Percentiles rank a stretch among this genome's conserved stretches.
phyloP scores from a whole-genome alignment of 2,797 vertebrate genomes.

The Brachymystax lenok region DNA sequence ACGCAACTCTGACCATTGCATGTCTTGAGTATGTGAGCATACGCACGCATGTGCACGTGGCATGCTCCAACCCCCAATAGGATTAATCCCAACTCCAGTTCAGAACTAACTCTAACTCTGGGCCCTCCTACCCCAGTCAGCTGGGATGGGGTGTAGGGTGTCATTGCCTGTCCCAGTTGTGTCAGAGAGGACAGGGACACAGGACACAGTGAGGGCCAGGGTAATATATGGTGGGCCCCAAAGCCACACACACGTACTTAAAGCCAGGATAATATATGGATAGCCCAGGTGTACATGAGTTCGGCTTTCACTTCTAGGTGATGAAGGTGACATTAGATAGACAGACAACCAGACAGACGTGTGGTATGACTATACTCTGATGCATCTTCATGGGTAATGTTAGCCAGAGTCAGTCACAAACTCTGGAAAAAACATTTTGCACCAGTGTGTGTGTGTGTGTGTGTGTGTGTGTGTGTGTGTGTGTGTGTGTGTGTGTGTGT shows the following conservation, averaged over 20 bases:
- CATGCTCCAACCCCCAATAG: too few species aligned
- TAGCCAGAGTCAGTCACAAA: conserved; percentile 45
- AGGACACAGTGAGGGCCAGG: conserved; percentile 41
- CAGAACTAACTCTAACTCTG: too few species aligned
- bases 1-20: background rate
- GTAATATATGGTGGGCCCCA: conserved; percentile 59
- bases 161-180: conserved; percentile 74
- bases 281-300: background rate
- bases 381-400: conserved; percentile 23
- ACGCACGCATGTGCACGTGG: too few species aligned
- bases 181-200: conserved; percentile 62
- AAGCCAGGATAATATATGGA: conserved; percentile 46
- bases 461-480: background rate
- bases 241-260: conserved; percentile 52
- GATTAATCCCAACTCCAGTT: too few species aligned
- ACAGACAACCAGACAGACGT: background rate
- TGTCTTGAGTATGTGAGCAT: too few species aligned
- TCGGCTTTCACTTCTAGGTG: background rate
- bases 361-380: too few species aligned
- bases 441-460: conserved; percentile 20
- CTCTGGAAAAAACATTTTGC: conserved; percentile 18
- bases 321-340: conserved; percentile 14
- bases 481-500: conserved; percentile 1
- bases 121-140: too few species aligned
- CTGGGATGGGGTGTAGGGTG: conserved; percentile 46